These are phyloP conservation scores for Theretra japonica DNA, from an alignment of 2,888 invertebrate species.

Conservation along the genomic window DNA sequence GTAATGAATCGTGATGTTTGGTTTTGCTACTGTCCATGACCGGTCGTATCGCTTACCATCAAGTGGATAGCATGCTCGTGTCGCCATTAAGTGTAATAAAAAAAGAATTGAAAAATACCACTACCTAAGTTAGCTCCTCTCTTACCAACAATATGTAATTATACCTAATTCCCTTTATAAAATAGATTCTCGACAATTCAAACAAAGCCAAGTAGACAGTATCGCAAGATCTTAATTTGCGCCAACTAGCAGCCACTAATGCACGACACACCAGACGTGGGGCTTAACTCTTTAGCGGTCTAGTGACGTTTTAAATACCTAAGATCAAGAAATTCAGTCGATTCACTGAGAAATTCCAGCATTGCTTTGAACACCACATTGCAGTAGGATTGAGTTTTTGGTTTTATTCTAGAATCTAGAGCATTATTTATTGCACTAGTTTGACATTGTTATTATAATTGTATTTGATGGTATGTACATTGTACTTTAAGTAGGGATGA, in stretches of 20 bases:
- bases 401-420: not conserved
- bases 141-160: not conserved
- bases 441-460: too few relatives aligned
- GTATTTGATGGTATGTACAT: too few relatives aligned
- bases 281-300: slow-evolving; percentile 3
- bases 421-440: too few relatives aligned
- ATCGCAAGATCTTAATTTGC: slow-evolving; percentile 6
- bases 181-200: not conserved
- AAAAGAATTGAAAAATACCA: too few relatives aligned
- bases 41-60: too few relatives aligned
- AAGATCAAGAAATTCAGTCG: slow-evolving; percentile 6
- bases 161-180: not conserved
- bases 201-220: not conserved
- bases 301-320: not conserved
- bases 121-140: not conserved
- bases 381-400: not conserved
- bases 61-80: too few relatives aligned
- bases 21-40: too few relatives aligned
- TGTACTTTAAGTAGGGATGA: too few relatives aligned
- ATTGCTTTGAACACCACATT: not conserved
- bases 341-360: not conserved
- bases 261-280: not conserved
- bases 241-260: slow-evolving; percentile 1
- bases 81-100: too few relatives aligned
- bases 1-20: too few relatives aligned